Evolutionary conservation across 2,797 vertebrate genomes (phyloP).

Genomic region (Knipowitschia caucasica): DNA sequence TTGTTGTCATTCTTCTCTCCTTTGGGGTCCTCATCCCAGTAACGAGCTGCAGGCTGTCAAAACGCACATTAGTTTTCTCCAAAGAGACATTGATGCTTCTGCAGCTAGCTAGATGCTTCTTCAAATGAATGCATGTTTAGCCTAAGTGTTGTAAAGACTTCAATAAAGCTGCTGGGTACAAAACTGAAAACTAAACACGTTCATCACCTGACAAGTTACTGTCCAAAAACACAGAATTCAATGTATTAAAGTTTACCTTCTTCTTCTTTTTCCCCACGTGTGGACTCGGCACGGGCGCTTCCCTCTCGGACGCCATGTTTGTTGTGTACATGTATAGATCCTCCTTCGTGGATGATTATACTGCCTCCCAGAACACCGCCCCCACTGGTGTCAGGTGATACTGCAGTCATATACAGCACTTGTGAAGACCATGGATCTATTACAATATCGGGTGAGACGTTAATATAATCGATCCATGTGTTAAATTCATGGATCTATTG

Average conservation of each 20-base stretch:
- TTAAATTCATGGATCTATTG: no score
- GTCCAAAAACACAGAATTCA: accelerated
- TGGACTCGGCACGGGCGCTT: background rate
- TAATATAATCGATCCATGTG: no score
- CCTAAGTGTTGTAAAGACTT: background rate
- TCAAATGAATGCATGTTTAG: background rate
- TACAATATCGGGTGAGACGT: no score
- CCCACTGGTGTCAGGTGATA: background rate
- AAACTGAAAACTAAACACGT: background rate
- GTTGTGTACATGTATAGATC: slow-evolving; percentile 59
- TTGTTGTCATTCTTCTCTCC: slow-evolving; percentile 15
- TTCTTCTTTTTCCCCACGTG: slow-evolving; percentile 76
- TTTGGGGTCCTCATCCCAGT: slow-evolving; percentile 58
- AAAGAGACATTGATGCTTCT: no score
- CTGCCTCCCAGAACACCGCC: no score
- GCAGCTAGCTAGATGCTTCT: no score
- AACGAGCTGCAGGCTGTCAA: slow-evolving; percentile 59
- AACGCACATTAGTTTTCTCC: no score
- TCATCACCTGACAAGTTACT: accelerated
- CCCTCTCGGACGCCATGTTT: slow-evolving; percentile 70
- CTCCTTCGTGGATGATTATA: background rate
- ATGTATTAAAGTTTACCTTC: slow-evolving; percentile 30
- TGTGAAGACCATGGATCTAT: no score
- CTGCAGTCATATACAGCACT: no score
- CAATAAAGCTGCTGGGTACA: background rate